Conservation (phyloP, 1,140 invertebrate genomes). For the Chrysopa pallens region DNA sequence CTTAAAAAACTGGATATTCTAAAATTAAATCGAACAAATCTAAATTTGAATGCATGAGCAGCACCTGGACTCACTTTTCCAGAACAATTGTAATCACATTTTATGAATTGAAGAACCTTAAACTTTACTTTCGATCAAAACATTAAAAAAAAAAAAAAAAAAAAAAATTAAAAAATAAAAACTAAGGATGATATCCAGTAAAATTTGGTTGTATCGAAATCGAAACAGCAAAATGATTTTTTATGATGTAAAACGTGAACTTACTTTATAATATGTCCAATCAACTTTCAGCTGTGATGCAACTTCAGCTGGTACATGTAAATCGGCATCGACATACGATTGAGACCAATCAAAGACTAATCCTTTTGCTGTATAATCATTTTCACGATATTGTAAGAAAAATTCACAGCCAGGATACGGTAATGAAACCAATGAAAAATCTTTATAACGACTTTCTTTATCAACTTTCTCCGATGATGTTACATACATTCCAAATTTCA, state of each 20-base stretch:
- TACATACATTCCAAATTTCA: conserved; percentile 67
- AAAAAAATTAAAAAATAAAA: neutral
- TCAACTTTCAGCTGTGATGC: conserved; percentile 39
- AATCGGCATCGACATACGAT: conserved; percentile 49
- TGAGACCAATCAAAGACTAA: conserved; percentile 65
- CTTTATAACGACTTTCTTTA: conserved; percentile 56
- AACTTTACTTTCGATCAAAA: no score
- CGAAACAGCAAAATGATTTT: no score
- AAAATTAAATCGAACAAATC: no score
- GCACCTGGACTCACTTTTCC: no score
- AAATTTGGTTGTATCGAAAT: no score
- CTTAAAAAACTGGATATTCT: no score
- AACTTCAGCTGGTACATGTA: conserved; percentile 48
- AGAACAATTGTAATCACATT: no score
- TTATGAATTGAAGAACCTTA: no score
- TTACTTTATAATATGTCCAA: conserved; percentile 54
- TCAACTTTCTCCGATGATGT: conserved; percentile 79
- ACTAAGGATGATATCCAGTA: no score
- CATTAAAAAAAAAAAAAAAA: neutral
- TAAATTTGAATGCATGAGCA: no score
- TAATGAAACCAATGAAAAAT: conserved; percentile 56
- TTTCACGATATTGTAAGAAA: conserved; percentile 43
- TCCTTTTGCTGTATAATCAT: conserved; percentile 45
- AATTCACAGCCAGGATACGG: conserved; percentile 78
- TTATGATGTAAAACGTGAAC: no score